A percentile compares a stretch with the other conserved stretches of the same genome.
These are phyloP conservation scores for Hormaphis cornu DNA, from an alignment of 1,140 invertebrate genomes.

Conservation along the genomic window DNA sequence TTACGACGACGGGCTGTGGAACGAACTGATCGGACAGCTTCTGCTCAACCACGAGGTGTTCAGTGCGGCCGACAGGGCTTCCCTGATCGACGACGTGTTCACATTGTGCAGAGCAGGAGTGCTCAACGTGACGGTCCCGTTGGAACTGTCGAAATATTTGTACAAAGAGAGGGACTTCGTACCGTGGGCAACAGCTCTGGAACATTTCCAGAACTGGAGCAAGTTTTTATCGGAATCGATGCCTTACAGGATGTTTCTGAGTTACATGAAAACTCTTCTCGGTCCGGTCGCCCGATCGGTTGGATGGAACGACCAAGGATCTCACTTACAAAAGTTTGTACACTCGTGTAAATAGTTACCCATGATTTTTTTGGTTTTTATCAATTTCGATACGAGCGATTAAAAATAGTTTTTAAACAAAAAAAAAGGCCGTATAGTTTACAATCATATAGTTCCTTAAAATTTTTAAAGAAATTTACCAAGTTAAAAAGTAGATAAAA, in stretches of 20 bases:
- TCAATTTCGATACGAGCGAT: too few species aligned
- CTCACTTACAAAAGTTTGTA: constrained; percentile 55
- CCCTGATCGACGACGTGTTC: constrained; percentile 67
- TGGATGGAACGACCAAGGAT: constrained; percentile 57
- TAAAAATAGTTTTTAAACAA: too few species aligned
- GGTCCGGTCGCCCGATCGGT: constrained; percentile 52
- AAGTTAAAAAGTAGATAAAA: too few species aligned
- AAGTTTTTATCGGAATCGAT: constrained; percentile 56
- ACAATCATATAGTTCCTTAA: too few species aligned
- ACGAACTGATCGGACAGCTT: constrained; percentile 57
- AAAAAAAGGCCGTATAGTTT: too few species aligned
- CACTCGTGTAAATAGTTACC: not conserved
- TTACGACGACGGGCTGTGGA: constrained; percentile 71
- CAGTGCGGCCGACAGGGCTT: constrained; percentile 61
- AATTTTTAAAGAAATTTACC: too few species aligned
- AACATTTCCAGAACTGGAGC: constrained; percentile 59
- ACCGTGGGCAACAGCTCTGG: constrained; percentile 61
- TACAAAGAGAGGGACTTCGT: constrained; percentile 61
- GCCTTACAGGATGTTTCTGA: constrained; percentile 54
- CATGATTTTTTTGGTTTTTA: too few species aligned
- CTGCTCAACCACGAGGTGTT: constrained; percentile 57
- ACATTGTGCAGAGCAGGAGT: constrained; percentile 58
- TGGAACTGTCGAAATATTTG: constrained; percentile 61
- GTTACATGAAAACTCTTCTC: constrained; percentile 52
- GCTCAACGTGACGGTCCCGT: constrained; percentile 56